Evolutionary conservation across 53 echinoderm and acorn worm species (phyloP), one percentile per base, ranked within the genome.

Genomic region (Arbacia lixula): DNA sequence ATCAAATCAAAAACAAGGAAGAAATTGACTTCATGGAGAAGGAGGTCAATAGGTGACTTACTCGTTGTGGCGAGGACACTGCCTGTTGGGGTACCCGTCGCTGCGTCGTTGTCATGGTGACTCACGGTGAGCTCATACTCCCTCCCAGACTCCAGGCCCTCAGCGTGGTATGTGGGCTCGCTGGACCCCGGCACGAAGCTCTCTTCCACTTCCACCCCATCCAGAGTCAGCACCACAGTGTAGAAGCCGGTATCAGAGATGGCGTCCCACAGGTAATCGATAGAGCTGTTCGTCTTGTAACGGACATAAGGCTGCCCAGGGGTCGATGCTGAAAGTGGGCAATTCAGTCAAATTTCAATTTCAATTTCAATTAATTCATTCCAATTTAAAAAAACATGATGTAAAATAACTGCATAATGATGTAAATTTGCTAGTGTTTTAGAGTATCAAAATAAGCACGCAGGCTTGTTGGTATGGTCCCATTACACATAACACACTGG

Each of bases 201-300:
- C 10, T 4, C 53, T 33, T 6, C 3, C n/a, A 54, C 21, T 24
- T 31, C 29, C 6, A 12, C 55, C 31, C 55, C 35, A 53, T 53
- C 20, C 6, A 16, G 30, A 4, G 26, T 49, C 33, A 73, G 51
- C 16, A 32, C 26, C 14, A 38, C 32, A 5, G 11, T 21, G 22
- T 32, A 75, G 54, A 16, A 56, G 5, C 21, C 57, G 5, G 57
- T 5, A 20, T 12, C 12, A 20, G 21, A 5, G 5, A 16, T 14
- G 4, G 57, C 4, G 12, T 12, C n/a, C 75, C 75, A 75, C n/a
- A 54, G 17, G 35, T 25, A 75, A 1, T 53, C 54, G 6, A 75
- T 53, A 2, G 75, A 53, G 36, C 54, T 53, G 54, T 75, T 75
- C 5, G 75, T 75, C 75, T 54, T 75, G 55, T 17, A 31, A 32